phyloP scores from a whole-genome alignment of 2,888 invertebrate species.

The Entomobrya proxima region DNA sequence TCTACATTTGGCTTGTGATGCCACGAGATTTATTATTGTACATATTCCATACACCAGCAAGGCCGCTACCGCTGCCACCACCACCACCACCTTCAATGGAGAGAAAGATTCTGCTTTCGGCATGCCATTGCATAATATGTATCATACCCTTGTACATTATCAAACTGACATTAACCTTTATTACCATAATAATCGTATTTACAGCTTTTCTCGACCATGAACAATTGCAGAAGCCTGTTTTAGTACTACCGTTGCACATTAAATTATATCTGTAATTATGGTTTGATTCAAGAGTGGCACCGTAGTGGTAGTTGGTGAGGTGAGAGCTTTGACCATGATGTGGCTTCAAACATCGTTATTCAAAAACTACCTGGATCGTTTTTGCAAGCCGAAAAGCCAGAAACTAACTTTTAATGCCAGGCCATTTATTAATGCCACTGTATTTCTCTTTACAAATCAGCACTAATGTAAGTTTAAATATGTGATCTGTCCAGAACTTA shows the following conservation, averaged over 20 bases:
- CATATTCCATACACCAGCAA: no score
- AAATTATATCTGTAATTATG: conserved; percentile 5
- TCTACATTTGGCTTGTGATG: conserved; percentile 18
- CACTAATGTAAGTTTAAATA: neutral
- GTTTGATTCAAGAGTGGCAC: neutral
- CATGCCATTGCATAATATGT: neutral
- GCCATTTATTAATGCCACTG: neutral
- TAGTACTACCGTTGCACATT: neutral
- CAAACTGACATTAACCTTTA: conserved; percentile 38
- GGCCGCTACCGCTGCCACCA: no score
- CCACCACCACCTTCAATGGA: neutral
- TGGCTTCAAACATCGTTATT: neutral
- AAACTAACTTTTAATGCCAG: conserved; percentile 2
- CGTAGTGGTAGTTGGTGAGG: neutral
- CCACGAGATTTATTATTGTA: conserved; percentile 17
- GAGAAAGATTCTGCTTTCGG: neutral
- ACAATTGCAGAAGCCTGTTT: neutral
- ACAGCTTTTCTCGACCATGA: conserved; percentile 21
- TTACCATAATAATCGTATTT: conserved; percentile 48
- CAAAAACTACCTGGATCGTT: neutral
- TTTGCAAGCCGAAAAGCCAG: neutral
- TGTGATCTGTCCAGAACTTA: no score
- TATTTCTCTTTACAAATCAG: neutral
- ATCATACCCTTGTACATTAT: conserved; percentile 7
- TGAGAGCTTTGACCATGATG: neutral